Base-by-base conservation (phyloP, 2,113 vertebrate species). In the Mobula hypostoma region DNA sequence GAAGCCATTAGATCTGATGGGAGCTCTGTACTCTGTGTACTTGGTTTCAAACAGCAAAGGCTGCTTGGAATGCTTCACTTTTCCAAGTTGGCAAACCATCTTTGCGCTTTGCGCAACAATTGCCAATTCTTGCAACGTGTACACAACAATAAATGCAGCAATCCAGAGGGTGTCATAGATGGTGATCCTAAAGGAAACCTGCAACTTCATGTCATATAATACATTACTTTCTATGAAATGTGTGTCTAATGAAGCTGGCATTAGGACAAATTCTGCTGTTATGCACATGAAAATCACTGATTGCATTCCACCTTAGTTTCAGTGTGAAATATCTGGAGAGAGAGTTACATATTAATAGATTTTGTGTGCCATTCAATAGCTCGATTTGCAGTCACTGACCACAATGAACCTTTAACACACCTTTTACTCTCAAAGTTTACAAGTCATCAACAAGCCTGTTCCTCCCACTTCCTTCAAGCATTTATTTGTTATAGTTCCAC, bases 31-130 rank as follows among this genome's bases (percentile, higher is more conserved):
- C 61, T 66, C 85, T 0, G 11, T 88, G 58, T 63, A 88, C 85
- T 63, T 88, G 61, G 63, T 88, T 88, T 88, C n/a, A n/a, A 88
- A 88, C 6, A 14, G 4, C 85, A 29, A n/a, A 88, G 85, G 85
- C 61, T 66, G 58, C 27, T 63, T 88, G 85, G 85, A 88, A 66
- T 88, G 85, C 85, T 61, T 66, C 7, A 88, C 15, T 5, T 17
- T 17, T 88, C 85, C 91, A 92, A 92, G n/a, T 93, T 93, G 91
- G 91, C 68, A 74, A 32, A n/a, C 29, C 14, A 70, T 24, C 17
- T 27, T 74, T 14, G 1, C 5, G 40, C 3, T 66, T 66, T n/a
- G 61, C 29, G 29, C 61, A 88, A 88, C 19, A 19, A 3, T 70
- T 48, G 32, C 91, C 27, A 68, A 40, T 27, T 93, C 21, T 24